Conservation (phyloP, 1,140 invertebrate genomes). For the Drosophila melanica region DNA sequence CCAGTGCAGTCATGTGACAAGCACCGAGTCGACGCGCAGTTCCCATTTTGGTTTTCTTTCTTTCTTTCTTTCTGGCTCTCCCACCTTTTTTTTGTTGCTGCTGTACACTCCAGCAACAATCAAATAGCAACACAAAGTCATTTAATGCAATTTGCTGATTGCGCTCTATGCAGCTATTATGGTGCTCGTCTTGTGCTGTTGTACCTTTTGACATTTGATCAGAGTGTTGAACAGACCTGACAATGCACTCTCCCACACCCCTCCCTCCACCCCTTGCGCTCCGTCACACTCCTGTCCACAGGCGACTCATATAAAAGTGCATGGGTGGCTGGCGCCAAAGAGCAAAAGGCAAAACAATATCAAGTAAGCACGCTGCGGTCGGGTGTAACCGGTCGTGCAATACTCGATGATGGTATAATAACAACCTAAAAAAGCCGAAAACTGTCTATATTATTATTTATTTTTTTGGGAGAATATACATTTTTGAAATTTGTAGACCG, state of each 20-base stretch:
- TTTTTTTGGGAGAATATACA: too few relatives aligned
- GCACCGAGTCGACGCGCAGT: conserved; percentile 16
- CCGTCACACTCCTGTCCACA: not conserved
- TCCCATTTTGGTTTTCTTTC: conserved; percentile 5
- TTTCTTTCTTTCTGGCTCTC: not conserved
- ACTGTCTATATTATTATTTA: too few relatives aligned
- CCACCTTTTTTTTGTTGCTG: not conserved
- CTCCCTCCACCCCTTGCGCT: not conserved
- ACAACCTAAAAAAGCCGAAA: too few relatives aligned
- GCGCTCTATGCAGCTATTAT: conserved; percentile 60
- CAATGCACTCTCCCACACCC: conserved; percentile 37
- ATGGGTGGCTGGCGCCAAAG: conserved; percentile 53
- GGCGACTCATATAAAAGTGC: conserved; percentile 21
- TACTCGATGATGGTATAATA: too few relatives aligned
- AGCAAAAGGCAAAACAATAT: conserved; percentile 40
- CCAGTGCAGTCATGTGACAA: conserved; percentile 51
- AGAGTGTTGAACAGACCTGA: conserved; percentile 46
- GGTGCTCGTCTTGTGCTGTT: conserved; percentile 23
- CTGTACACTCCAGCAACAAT: conserved; percentile 25
- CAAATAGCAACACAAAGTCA: conserved; percentile 72
- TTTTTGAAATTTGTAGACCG: too few relatives aligned
- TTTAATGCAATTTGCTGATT: conserved; percentile 79
- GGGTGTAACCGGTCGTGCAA: too few relatives aligned
- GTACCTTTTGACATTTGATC: conserved; percentile 72
- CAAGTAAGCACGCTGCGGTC: too few relatives aligned